phyloP scores from a whole-genome alignment of 2,113 vertebrate genomes.

The Macroglossus sobrinus region DNA sequence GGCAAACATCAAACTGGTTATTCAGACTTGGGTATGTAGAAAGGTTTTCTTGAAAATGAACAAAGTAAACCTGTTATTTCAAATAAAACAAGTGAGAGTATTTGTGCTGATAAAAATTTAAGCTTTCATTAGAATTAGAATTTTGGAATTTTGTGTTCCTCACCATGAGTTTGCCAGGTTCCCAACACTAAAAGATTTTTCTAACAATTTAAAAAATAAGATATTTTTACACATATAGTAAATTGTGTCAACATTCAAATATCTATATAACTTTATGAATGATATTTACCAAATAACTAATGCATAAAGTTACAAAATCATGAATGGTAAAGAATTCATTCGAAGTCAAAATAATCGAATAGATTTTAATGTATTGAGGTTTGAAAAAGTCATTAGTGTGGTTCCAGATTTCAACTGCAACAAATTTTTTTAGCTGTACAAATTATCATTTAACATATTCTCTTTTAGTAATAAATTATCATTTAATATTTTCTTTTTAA shows the following conservation, averaged over 20 bases:
- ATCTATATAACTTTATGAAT: neutral
- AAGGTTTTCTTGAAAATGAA: constrained; percentile 17
- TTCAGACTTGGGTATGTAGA: neutral
- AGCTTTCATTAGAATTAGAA: neutral
- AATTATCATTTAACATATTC: neutral
- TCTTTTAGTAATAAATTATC: neutral
- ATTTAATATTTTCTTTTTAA: neutral
- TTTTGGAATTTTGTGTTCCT: neutral
- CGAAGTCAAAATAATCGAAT: neutral
- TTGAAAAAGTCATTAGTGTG: neutral
- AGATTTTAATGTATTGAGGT: neutral
- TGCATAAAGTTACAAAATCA: neutral
- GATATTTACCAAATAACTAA: neutral
- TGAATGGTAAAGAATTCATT: neutral
- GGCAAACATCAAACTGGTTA: neutral
- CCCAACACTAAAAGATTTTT: neutral
- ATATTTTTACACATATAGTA: neutral
- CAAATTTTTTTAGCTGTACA: neutral
- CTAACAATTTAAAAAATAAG: neutral
- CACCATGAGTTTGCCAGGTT: neutral
- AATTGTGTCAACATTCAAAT: neutral
- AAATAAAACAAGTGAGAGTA: neutral
- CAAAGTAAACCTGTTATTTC: neutral
- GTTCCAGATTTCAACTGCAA: neutral
- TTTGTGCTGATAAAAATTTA: neutral